Evolutionary conservation across 2,113 vertebrate species (phyloP).

Genomic region (Epinephelus moara): DNA sequence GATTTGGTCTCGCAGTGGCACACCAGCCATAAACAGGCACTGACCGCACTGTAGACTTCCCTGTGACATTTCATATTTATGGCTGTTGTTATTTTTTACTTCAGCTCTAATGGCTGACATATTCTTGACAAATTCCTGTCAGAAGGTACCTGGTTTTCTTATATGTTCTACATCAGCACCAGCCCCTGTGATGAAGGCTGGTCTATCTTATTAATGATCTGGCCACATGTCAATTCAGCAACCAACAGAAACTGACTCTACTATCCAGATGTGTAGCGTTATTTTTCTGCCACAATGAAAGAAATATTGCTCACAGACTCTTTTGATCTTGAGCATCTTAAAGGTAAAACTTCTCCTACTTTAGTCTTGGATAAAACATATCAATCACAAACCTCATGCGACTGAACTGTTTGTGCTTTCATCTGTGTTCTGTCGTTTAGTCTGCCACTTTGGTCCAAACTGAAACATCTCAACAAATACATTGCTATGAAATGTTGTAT

Average conservation of each 20-base stretch:
- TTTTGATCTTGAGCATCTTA: background rate
- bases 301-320: constrained; percentile 23
- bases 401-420: background rate
- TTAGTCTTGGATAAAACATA: background rate
- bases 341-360: background rate
- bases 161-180: constrained; percentile 1
- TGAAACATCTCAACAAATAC: background rate
- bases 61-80: constrained; percentile 52
- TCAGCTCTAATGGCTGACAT: constrained; percentile 36
- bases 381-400: background rate
- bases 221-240: constrained; percentile 20
- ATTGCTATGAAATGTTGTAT: too few species aligned
- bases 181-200: constrained; percentile 14
- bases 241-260: background rate
- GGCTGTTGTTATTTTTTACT: constrained; percentile 26
- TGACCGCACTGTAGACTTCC: background rate
- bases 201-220: constrained; percentile 39
- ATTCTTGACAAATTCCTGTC: constrained; percentile 33
- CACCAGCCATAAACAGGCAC: constrained; percentile 6
- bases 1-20: constrained; percentile 26
- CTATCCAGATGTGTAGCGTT: background rate
- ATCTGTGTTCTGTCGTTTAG: background rate
- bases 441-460: background rate
- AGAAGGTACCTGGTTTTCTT: constrained; percentile 5
- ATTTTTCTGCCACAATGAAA: constrained; percentile 23